phyloP scores from a whole-genome alignment of 2,113 vertebrate species.

The Leucopsar rothschildi region DNA sequence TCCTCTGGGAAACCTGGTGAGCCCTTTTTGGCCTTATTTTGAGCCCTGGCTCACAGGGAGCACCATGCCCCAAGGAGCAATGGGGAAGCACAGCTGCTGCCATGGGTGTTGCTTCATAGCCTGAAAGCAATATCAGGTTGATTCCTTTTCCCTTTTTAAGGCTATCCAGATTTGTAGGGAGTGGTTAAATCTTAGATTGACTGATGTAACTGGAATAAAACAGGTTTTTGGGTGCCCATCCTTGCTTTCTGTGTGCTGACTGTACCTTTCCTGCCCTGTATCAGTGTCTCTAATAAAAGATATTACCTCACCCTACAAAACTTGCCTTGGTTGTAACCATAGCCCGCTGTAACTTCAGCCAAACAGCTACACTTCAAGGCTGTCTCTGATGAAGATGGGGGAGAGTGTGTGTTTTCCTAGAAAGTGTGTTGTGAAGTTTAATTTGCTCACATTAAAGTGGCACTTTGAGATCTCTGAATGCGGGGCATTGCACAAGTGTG shows the following conservation, averaged over 20 bases:
- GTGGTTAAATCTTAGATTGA: background rate
- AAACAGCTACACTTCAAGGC: background rate
- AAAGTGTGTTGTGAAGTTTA: slow-evolving; percentile 28
- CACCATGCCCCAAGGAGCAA: background rate
- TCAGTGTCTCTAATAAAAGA: background rate
- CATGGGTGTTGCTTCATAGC: background rate
- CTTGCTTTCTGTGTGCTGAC: background rate
- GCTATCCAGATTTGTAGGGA: background rate
- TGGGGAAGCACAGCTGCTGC: background rate
- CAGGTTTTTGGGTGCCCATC: background rate
- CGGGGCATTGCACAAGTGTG: background rate
- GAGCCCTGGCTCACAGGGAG: background rate
- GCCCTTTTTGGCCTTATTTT: background rate
- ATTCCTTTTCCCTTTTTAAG: background rate
- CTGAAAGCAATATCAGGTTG: background rate
- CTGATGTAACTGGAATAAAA: background rate
- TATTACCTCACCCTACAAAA: background rate
- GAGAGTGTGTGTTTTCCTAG: background rate
- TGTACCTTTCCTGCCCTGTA: background rate
- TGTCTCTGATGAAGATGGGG: background rate
- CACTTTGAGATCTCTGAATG: slow-evolving; percentile 12
- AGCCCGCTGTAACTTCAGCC: slow-evolving; percentile 5
- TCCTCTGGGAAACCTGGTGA: background rate
- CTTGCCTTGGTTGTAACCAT: background rate
- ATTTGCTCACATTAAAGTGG: background rate